Base-by-base conservation (phyloP, 2,888 invertebrate species). In the Trissoscelio sp. region DNA sequence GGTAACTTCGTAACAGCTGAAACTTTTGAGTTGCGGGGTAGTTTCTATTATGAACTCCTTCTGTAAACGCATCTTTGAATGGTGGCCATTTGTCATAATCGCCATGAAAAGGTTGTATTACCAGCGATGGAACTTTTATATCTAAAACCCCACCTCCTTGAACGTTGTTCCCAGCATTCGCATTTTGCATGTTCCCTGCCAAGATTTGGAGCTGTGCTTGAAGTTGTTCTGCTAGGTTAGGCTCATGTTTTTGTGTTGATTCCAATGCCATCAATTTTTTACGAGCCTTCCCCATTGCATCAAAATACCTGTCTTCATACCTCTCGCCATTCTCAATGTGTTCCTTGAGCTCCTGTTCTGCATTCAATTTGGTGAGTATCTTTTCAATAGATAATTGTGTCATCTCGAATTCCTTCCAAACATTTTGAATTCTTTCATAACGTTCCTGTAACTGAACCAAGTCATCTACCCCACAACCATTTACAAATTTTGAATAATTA, bases 11-110 rank as follows among this genome's bases (percentile, higher is more conserved):
- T 3, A 73, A 4, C 0, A 62, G 5, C 14, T 73, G 62, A 44
- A 73, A 73, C 14, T 73, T 73, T 14, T 73, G 64, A 6, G 44
- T 64, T 5, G 16, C 55, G 11, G 73, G 73, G 0, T 55, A 22
- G 46, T 62, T 53, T 53, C 62, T 20, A n/a, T 72, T 48, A 11
- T 53, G 48, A 0, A 73, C 55, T 0, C 28, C 53, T 11, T 51
- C 11, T 37, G 12, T 42, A 11, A 73, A 73, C 0, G 55, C 73
- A 28, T 73, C 73, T 6, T 51, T 51, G 22, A 73, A 73, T 14
- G 6, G n/a, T 14, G 64, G 5, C 55, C 73, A 64, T 2, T 73
- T 14, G 9, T 53, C 60, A 16, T 55, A 64, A n/a, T 73, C 44
- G 0, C 51, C 72, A 16, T 11, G 14, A 24, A 73, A 73, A 5